Conservation (phyloP, 1,140 invertebrate species). For the Drosophila micromelanica region DNA sequence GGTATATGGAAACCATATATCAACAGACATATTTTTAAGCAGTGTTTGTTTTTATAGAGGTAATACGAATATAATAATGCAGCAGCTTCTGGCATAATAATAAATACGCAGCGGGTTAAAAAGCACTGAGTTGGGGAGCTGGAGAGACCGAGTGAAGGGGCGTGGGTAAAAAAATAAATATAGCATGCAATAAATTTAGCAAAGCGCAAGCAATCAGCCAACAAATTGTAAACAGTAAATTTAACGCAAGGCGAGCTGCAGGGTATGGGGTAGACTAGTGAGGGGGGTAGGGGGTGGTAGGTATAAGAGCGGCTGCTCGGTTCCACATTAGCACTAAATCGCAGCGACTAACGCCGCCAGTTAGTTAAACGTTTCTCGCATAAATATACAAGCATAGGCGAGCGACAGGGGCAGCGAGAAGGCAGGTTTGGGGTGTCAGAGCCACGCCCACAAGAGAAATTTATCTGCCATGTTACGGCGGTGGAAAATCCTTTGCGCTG, state of each 20-base stretch:
- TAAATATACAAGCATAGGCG: slow-evolving; percentile 56
- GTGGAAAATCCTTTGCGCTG: slow-evolving; percentile 10
- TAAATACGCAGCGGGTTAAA: slow-evolving; percentile 60
- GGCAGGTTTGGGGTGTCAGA: no score
- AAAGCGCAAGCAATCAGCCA: slow-evolving; percentile 79
- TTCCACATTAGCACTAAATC: slow-evolving; percentile 79
- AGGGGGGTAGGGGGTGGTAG: not conserved
- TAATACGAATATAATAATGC: slow-evolving; percentile 77
- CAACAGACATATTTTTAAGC: not conserved
- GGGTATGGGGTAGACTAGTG: not conserved
- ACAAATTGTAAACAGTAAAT: slow-evolving; percentile 83
- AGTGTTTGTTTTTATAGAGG: slow-evolving; percentile 5
- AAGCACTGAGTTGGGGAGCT: not conserved
- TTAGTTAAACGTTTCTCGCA: slow-evolving; percentile 78
- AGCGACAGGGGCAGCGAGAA: not conserved
- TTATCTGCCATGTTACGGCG: slow-evolving; percentile 45
- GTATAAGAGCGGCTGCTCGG: slow-evolving; percentile 14
- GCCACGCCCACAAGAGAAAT: slow-evolving; percentile 46
- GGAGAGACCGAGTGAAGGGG: not conserved
- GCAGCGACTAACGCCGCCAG: slow-evolving; percentile 74
- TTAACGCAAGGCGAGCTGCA: slow-evolving; percentile 46
- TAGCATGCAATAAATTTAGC: slow-evolving; percentile 72
- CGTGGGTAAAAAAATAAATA: slow-evolving; percentile 52
- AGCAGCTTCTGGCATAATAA: slow-evolving; percentile 64
- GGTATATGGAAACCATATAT: not conserved